phyloP scores from a whole-genome alignment of 2,113 vertebrate species.

The Chauna torquata region DNA sequence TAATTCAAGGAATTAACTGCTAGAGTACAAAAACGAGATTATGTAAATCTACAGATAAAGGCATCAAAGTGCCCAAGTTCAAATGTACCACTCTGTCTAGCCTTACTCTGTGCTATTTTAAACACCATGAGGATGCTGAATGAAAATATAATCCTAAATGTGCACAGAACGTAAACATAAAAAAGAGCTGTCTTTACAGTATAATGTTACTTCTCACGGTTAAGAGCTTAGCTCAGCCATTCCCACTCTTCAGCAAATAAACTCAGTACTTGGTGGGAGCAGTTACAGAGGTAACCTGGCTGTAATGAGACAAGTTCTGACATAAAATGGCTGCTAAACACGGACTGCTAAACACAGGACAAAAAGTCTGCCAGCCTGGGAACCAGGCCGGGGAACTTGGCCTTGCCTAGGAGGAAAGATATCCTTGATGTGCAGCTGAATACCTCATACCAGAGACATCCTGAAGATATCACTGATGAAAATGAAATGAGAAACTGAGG shows the following conservation, averaged over 20 bases:
- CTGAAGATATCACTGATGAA: background rate
- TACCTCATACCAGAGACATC: background rate
- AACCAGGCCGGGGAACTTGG: background rate
- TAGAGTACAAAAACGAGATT: background rate
- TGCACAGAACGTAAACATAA: background rate
- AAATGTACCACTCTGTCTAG: background rate
- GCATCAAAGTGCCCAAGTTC: background rate
- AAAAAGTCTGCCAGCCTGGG: background rate
- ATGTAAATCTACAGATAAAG: conserved; percentile 12
- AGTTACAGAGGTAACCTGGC: background rate
- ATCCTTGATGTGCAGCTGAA: background rate
- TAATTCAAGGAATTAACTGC: conserved; percentile 42
- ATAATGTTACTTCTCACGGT: background rate
- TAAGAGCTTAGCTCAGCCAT: background rate
- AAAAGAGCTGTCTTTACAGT: background rate
- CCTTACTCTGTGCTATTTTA: background rate
- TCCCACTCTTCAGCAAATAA: background rate
- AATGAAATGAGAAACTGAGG: background rate
- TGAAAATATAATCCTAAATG: background rate
- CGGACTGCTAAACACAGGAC: background rate
- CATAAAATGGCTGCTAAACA: background rate
- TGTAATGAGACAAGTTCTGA: background rate
- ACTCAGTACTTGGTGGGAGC: background rate
- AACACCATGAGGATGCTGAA: background rate
- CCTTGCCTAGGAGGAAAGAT: background rate